Evolutionary conservation across 2,113 vertebrate species (phyloP), one percentile per base, ranked within the genome.

Genomic region (Oncorhynchus masou): DNA sequence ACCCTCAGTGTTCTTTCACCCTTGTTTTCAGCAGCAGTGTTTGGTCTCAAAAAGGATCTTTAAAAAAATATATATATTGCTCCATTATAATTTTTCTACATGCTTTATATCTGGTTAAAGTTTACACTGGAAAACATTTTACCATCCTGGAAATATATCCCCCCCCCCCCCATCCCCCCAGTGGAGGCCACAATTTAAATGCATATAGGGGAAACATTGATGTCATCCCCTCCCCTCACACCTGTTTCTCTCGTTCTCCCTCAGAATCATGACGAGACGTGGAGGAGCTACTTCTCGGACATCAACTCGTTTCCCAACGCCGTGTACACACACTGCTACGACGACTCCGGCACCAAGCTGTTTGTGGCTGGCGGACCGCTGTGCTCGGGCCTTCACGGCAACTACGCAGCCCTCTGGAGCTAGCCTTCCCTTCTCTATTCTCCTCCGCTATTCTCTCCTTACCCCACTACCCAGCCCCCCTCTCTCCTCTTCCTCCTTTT

Each of bases 301-400:
- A 95, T 98, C 92, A 93, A 94, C 92, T 97, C 92, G 90, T 99
- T 98, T 92, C 96, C 98, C 67, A 99, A 99, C 34, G 98, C 98
- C n/a, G 96, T 99, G 92, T 99, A 99, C 91, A 99, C 97, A 15
- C 98, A 99, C 94, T 99, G 98, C 93, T 99, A 99, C 3, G 98
- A 99, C 85, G 95, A 95, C 64, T 99, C 98, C 0, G 98, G 97
- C 92, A 99, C 94, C 64, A 98, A 98, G 84, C 96, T 99, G 77
- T 99, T 99, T 71, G 98, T 99, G 85, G 98, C 98, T 67, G 98
- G 98, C 54, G 98, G 98, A 24, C 98, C 98, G 0, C 95, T 99
- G 79, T 98, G 97, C 78, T 99, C 98, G 15, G 98, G 98, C 84
- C 95, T 99, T 80, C 97, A 99, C 5, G 98, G 98, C 79, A 99